Conservation (phyloP, 53 echinoderm and acorn worm species). For the Patiria pectinifera region DNA sequence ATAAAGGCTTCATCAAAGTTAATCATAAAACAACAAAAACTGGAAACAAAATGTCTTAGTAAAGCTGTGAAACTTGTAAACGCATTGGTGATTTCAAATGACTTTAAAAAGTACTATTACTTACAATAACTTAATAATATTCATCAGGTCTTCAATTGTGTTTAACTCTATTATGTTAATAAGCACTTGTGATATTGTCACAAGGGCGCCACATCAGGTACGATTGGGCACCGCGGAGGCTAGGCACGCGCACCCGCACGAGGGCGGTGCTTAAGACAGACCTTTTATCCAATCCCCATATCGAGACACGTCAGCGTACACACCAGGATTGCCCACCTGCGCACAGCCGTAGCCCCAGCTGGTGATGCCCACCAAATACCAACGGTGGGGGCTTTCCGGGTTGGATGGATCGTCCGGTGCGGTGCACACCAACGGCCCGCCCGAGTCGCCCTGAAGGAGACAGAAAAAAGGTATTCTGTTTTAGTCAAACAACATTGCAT, state of each 20-base stretch:
- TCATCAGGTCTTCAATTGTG: too few species aligned
- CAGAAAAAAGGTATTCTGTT: not conserved
- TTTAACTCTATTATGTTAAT: too few species aligned
- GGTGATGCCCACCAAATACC: slow-evolving; percentile 72
- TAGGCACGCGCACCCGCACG: not conserved
- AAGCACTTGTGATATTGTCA: too few species aligned
- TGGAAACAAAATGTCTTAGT: too few species aligned
- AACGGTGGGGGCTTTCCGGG: slow-evolving; percentile 15
- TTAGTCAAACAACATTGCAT: not conserved
- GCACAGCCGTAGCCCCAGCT: slow-evolving; percentile 83
- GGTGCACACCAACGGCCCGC: slow-evolving; percentile 73
- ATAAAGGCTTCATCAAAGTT: too few species aligned
- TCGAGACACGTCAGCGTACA: slow-evolving; percentile 62
- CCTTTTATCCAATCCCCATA: slow-evolving; percentile 58
- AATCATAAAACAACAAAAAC: too few species aligned
- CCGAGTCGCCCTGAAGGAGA: slow-evolving; percentile 75
- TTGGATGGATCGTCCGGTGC: slow-evolving; percentile 4
- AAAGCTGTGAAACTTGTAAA: too few species aligned
- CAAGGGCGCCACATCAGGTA: too few species aligned
- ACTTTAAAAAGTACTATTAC: too few species aligned
- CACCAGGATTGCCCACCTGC: slow-evolving; percentile 50
- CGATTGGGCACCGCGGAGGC: too few species aligned
- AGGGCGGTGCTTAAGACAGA: not conserved
- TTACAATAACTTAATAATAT: too few species aligned
- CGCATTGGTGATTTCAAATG: too few species aligned